Evolutionary conservation across 1,140 invertebrate species (phyloP).

Genomic region (Capitella teleta): DNA sequence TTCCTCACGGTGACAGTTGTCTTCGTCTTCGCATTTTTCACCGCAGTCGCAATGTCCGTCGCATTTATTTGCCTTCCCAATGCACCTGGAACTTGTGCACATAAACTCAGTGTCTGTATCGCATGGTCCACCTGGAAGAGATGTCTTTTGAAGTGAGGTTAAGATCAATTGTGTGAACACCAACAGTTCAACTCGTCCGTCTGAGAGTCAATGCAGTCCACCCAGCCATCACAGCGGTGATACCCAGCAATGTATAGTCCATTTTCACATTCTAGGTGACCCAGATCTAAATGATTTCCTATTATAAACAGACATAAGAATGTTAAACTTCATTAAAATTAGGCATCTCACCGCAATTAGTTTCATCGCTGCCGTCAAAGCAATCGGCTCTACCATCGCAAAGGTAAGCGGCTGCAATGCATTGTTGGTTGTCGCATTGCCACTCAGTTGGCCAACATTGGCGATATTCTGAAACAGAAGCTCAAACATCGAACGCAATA

Average conservation of each 20-base stretch:
- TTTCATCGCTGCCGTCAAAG: constrained; percentile 40
- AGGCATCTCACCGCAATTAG: constrained; percentile 19
- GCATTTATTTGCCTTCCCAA: constrained; percentile 39
- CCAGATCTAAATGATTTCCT: constrained; percentile 15
- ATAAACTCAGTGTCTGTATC: constrained; percentile 24
- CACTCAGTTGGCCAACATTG: constrained; percentile 29
- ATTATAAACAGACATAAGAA: not conserved
- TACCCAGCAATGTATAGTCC: constrained; percentile 33
- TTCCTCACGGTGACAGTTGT: no score
- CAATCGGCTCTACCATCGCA: constrained; percentile 36
- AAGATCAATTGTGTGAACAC: constrained; percentile 12
- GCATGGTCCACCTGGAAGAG: constrained; percentile 23
- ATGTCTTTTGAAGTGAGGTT: not conserved
- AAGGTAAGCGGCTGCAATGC: constrained; percentile 23
- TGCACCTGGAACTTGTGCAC: constrained; percentile 43
- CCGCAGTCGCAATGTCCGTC: constrained; percentile 43
- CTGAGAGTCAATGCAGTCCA: constrained; percentile 43
- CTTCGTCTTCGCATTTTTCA: constrained; percentile 34
- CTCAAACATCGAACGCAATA: no score
- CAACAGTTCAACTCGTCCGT: constrained; percentile 45
- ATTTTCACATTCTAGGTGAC: constrained; percentile 33
- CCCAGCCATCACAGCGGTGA: constrained; percentile 44
- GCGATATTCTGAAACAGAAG: constrained; percentile 24
- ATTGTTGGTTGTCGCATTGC: constrained; percentile 37
- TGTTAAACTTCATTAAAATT: not conserved